These are phyloP conservation scores for Bradysia coprophila DNA, from an alignment of 1,140 invertebrate genomes.

Conservation along the genomic window DNA sequence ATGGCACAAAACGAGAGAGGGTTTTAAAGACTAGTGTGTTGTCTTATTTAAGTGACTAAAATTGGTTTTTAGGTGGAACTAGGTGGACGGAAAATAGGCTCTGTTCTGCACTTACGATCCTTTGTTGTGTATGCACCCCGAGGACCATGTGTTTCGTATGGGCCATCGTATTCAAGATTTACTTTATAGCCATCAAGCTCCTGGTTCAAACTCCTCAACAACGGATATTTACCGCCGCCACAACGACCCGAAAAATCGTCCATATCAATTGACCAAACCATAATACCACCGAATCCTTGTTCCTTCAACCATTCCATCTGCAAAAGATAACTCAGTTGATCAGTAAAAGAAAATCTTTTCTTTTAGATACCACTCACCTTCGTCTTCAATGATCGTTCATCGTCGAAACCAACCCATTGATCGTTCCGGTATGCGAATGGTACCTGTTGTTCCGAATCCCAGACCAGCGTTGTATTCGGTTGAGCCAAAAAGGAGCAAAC, in stretches of 20 bases:
- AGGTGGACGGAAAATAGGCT: no score
- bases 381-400: slow-evolving; percentile 76
- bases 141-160: slow-evolving; percentile 52
- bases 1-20: background rate
- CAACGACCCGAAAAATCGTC: slow-evolving; percentile 84
- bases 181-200: slow-evolving; percentile 71
- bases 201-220: slow-evolving; percentile 72
- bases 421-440: slow-evolving; percentile 81
- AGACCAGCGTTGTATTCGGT: slow-evolving; percentile 83
- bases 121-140: slow-evolving; percentile 65
- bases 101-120: slow-evolving; percentile 45
- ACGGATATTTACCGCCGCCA: slow-evolving; percentile 76
- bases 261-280: slow-evolving; percentile 95
- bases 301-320: slow-evolving; percentile 89
- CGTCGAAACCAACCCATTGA: slow-evolving; percentile 94
- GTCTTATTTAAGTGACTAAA: no score
- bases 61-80: no score
- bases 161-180: slow-evolving; percentile 68
- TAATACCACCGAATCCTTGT: slow-evolving; percentile 86
- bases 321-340: slow-evolving; percentile 5
- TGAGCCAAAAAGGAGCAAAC: slow-evolving; percentile 83
- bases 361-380: slow-evolving; percentile 49
- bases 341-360: no score
- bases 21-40: no score
- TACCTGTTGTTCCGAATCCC: slow-evolving; percentile 92